Conservation (phyloP, 2,888 invertebrate genomes). For the Cephus nigrinus region DNA sequence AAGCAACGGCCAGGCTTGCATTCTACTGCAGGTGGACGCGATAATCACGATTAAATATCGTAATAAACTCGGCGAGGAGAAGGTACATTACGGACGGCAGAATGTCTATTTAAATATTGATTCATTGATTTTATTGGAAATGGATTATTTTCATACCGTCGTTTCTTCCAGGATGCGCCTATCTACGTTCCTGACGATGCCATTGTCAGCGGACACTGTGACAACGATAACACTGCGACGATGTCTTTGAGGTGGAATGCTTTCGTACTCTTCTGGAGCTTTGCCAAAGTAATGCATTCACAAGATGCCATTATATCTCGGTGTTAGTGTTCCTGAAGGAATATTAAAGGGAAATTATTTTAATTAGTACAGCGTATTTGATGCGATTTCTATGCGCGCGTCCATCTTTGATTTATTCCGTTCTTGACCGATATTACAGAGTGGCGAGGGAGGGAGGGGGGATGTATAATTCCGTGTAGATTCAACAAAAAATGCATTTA, state of each 20-base stretch:
- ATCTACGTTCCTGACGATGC: slow-evolving; percentile 82
- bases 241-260: slow-evolving; percentile 81
- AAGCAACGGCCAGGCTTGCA: slow-evolving; percentile 81
- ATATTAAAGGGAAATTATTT: neutral
- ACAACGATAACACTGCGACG: slow-evolving; percentile 78
- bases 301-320: neutral
- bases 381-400: neutral
- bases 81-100: slow-evolving; percentile 43
- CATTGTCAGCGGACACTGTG: slow-evolving; percentile 79
- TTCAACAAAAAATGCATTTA: neutral
- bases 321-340: neutral
- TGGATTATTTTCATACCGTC: slow-evolving; percentile 6
- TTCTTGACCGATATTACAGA: neutral
- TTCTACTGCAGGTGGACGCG: slow-evolving; percentile 82
- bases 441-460: rapidly evolving
- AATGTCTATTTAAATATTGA: neutral
- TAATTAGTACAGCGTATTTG: neutral
- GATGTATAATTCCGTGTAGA: neutral
- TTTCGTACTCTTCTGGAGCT: slow-evolving; percentile 79
- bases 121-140: neutral
- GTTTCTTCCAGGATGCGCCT: slow-evolving; percentile 74
- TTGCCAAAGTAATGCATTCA: slow-evolving; percentile 76
- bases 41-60: slow-evolving; percentile 77
- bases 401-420: neutral
- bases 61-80: slow-evolving; percentile 74